Evolutionary conservation across 2,888 invertebrate genomes (phyloP).

Genomic region (Tupiocoris notatus): DNA sequence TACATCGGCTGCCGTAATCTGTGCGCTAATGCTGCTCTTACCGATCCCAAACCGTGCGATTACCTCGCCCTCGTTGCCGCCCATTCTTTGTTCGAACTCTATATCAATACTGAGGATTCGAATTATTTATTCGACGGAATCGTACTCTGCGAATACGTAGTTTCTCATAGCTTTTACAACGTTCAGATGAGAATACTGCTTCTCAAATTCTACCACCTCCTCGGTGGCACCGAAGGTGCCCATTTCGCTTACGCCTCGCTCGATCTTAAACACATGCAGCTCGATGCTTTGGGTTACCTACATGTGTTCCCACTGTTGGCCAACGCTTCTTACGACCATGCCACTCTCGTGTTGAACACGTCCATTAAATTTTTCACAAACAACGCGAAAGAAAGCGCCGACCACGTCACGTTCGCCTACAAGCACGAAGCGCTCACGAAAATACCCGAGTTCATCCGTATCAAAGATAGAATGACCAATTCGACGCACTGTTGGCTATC

Average conservation of each 20-base stretch:
- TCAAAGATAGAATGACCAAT: constrained; percentile 74
- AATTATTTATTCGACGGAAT: constrained; percentile 61
- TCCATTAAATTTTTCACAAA: constrained; percentile 83
- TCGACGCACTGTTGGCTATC: constrained; percentile 74
- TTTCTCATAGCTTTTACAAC: constrained; percentile 78
- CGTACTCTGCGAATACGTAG: constrained; percentile 69
- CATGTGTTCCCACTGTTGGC: constrained; percentile 73
- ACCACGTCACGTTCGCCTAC: constrained; percentile 87
- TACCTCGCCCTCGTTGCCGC: constrained; percentile 77
- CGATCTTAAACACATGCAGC: constrained; percentile 90
- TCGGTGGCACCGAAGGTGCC: constrained; percentile 72
- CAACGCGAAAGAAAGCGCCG: constrained; percentile 89
- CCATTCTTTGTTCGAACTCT: constrained; percentile 64
- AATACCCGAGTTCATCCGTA: constrained; percentile 83
- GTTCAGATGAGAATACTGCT: constrained; percentile 84
- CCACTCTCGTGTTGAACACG: constrained; percentile 68
- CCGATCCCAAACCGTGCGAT: constrained; percentile 57
- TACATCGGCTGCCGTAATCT: constrained; percentile 7
- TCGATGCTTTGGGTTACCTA: constrained; percentile 86
- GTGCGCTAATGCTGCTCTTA: constrained; percentile 20
- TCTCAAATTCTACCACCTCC: constrained; percentile 73
- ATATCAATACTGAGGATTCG: constrained; percentile 56
- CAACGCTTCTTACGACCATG: constrained; percentile 68
- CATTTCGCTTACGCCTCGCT: constrained; percentile 72
- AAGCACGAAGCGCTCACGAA: constrained; percentile 93